A percentile compares a stretch with the other conserved stretches of the same genome.
phyloP scores from a whole-genome alignment of 2,888 invertebrate species.

The Phytoseiulus persimilis region DNA sequence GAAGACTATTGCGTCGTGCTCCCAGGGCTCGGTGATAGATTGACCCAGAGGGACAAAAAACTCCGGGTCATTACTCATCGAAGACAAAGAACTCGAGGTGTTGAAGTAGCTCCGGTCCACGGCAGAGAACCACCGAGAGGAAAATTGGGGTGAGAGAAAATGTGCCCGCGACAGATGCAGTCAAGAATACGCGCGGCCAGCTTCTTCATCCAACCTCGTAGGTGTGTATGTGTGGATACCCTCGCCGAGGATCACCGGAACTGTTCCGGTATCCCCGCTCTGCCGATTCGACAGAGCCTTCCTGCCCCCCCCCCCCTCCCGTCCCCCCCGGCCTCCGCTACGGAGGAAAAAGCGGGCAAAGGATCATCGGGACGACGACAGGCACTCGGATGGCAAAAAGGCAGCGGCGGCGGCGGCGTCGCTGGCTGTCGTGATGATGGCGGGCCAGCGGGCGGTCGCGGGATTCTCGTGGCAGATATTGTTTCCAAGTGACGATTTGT shows the following conservation, averaged over 20 bases:
- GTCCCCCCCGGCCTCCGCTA: too few relatives aligned
- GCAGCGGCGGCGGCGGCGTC: background rate
- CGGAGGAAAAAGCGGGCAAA: background rate
- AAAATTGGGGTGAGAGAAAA: background rate
- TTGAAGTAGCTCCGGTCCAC: background rate
- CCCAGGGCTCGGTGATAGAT: background rate
- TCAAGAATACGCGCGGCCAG: background rate
- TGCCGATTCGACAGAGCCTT: background rate
- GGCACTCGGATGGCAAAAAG: background rate
- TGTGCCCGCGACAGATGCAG: background rate
- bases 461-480: background rate
- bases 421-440: background rate
- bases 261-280: background rate
- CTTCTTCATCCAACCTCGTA: background rate
- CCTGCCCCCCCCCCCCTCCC: background rate
- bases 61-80: slow-evolving; percentile 5
- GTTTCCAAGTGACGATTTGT: slow-evolving; percentile 5
- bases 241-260: background rate
- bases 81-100: slow-evolving; percentile 5
- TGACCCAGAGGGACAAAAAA: slow-evolving; percentile 5
- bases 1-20: background rate
- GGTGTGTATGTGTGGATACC: background rate
- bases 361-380: background rate
- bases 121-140: background rate
- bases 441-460: background rate